Base-by-base conservation (phyloP, 2,888 invertebrate species). In the Lysandra coridon region DNA sequence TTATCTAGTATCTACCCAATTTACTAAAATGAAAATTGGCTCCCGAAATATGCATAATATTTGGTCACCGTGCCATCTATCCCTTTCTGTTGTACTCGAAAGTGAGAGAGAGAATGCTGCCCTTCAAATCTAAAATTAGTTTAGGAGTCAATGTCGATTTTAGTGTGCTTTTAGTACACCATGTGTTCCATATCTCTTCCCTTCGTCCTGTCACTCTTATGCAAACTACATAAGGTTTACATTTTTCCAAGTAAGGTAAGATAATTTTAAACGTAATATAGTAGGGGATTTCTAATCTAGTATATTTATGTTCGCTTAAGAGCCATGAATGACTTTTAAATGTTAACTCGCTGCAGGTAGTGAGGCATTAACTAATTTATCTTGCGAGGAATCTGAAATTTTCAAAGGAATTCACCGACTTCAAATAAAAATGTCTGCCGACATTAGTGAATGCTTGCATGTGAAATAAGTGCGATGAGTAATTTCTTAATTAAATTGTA, bases 61-160 rank as follows among this genome's bases (percentile, higher is more conserved):
- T 30, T 76, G 57, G 76, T 76, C 76, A 76, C 76, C 33, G 76
- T 33, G 7, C 37, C 5, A 7, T 14, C 23, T 33, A 30, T 76
- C 76, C 33, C 76, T 76, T 76, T 33, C 76, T 57, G 7, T 6
- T 57, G 33, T 6, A 6, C 30, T 3, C 30, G 30, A 30, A 23
- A 53, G 76, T 14, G 33, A 53, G 53, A 74, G n/a, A 44, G 74
- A 3, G 44, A 40, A 17, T 3, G 30, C 76, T 76, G 76, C 76
- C 76, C 76, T 76, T 76, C 75, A 75, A 23, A 33, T 76, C 76
- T 76, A 76, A 53, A 76, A 57, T 37, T 76, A 76, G 53, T 76
- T 76, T 57, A 57, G 53, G 57, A 76, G 76, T 76, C 76, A 76
- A 76, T 76, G 76, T 76, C 76, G 76, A 23, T 57, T 74, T 76